These are phyloP conservation scores for Limonius californicus DNA, from an alignment of 1,140 invertebrate species.

Conservation along the genomic window DNA sequence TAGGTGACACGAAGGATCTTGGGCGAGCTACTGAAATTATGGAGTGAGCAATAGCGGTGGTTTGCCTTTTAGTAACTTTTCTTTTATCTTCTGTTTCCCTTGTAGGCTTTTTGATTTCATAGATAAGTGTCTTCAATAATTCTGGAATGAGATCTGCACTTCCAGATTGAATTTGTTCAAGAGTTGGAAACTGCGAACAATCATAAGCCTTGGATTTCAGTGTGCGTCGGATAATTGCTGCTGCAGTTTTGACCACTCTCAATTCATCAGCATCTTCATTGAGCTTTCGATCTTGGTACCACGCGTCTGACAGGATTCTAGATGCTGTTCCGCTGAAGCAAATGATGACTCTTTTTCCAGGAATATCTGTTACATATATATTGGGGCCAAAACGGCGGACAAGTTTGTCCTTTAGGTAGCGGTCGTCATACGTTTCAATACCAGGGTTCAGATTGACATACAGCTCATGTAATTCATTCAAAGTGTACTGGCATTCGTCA, in stretches of 20 bases:
- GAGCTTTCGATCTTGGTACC: constrained; percentile 4
- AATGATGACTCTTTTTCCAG: constrained; percentile 7
- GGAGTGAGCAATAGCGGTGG: neutral
- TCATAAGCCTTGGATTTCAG: constrained; percentile 4
- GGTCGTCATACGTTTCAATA: constrained; percentile 10
- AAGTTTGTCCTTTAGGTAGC: constrained; percentile 9
- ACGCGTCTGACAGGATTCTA: constrained; percentile 5
- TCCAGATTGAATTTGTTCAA: neutral
- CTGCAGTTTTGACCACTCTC: constrained; percentile 14
- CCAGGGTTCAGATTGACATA: neutral
- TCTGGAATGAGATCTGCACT: neutral
- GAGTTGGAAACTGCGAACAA: constrained; percentile 10
- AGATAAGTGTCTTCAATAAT: neutral
- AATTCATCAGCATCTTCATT: too few species aligned
- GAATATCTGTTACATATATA: constrained; percentile 3
- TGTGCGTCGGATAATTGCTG: constrained; percentile 10
- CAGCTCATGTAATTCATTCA: constrained; percentile 11
- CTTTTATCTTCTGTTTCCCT: neutral
- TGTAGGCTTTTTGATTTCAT: neutral
- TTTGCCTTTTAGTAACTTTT: neutral
- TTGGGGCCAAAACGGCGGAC: neutral
- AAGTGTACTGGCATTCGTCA: constrained; percentile 15
- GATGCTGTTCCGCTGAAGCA: constrained; percentile 1
- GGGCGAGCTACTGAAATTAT: neutral
- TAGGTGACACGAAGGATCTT: neutral